Base-by-base conservation (phyloP, 2,888 invertebrate species). In the Drosophila cognata region DNA sequence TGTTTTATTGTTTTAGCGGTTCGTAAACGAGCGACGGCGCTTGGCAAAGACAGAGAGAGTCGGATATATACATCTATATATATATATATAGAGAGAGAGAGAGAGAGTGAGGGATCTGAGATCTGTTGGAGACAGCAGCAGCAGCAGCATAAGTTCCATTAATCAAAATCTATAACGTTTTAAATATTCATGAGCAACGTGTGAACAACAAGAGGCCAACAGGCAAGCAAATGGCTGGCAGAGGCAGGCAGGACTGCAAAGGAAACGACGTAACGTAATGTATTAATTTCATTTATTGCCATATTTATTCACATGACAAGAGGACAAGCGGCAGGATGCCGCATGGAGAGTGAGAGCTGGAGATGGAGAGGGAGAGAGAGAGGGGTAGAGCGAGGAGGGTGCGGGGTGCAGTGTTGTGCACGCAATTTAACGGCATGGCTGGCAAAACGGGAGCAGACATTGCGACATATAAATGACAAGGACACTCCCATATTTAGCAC, bases 401-500 rank as follows among this genome's bases (percentile, higher is more conserved):
- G 46, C 25, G 46, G 25, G 25, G 25, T 46, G 46, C 46, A 1
- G 8, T 16, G 46, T 25, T 46, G 46, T 25, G 21, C 21, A 74
- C 60, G 55, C 70, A 72, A 79, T 81, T 74, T 69, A 51, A 74
- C 57, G 51, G 71, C 56, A 71, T 69, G 72, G 43, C 63, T 66
- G 41, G 48, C 62, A 64, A 71, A 84, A 77, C 77, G 88, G 74
- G 74, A 81, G 75, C 76, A 71, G 84, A 80, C 77, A 76, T 79
- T 84, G 89, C 87, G 80, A 90, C 86, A 89, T 89, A 83, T 90
- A 88, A 88, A 91, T 90, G 92, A 90, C 92, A 89, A 92, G 92
- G 92, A 92, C 92, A 92, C 92, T 91, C 92, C 92, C 92, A 92
- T 91, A 92, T 92, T 92, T 92, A 92, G 88, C 92, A 89, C 91